Conservation (phyloP, 2,113 vertebrate genomes). For the Hirundichthys speculiger region DNA sequence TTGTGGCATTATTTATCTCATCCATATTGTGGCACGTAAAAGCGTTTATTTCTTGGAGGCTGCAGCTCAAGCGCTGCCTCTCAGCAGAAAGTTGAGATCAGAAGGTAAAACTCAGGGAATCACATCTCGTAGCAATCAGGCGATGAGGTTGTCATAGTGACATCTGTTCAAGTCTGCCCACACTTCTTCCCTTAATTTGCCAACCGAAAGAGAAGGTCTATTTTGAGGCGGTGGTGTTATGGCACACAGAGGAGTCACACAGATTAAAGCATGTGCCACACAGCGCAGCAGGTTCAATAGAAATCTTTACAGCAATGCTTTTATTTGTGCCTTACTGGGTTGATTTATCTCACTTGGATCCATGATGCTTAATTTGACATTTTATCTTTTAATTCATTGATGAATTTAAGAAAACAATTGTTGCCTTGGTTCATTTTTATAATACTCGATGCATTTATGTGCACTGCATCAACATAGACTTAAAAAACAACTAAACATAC, state of each 20-base stretch:
- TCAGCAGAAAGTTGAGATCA: slow-evolving; percentile 41
- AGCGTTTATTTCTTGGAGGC: neutral
- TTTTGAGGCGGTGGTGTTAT: slow-evolving; percentile 71
- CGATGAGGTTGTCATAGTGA: slow-evolving; percentile 78
- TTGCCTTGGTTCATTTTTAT: neutral
- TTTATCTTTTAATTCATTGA: neutral
- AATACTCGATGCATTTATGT: neutral
- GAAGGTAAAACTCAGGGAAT: slow-evolving; percentile 46
- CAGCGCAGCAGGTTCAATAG: slow-evolving; percentile 23
- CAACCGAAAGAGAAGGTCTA: slow-evolving; percentile 56
- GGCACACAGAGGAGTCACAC: slow-evolving; percentile 29
- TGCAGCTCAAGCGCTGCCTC: slow-evolving; percentile 12
- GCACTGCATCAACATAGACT: neutral
- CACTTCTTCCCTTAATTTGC: slow-evolving; percentile 68
- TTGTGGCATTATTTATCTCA: neutral
- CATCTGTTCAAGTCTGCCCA: slow-evolving; percentile 66
- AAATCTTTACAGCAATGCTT: slow-evolving; percentile 13
- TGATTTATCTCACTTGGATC: neutral
- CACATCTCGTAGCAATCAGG: slow-evolving; percentile 60
- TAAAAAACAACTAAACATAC: slow-evolving; percentile 11
- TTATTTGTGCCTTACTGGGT: neutral
- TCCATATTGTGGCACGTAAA: neutral
- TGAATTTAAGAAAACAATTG: neutral
- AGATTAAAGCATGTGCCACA: slow-evolving; percentile 41
- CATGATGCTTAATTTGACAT: too few species aligned